A percentile compares a stretch with the other conserved stretches of the same genome.
Evolutionary conservation across 2,888 invertebrate genomes (phyloP).

Genomic region (Nymphalis polychloros): DNA sequence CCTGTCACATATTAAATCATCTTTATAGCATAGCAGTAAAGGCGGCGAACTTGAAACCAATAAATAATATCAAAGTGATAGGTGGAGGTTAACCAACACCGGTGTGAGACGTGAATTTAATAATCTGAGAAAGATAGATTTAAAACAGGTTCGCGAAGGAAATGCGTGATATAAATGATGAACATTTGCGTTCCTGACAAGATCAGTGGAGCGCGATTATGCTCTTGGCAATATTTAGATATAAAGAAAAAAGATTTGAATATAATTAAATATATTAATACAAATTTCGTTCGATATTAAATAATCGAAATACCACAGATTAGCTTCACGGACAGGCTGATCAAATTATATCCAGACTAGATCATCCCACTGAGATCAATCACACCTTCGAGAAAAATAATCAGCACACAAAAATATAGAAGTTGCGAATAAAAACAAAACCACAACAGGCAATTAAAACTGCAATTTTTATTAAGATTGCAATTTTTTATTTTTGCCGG

Average conservation of each 20-base stretch:
- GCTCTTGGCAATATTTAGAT: conserved; percentile 8
- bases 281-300: background rate
- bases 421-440: no score
- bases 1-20: conserved; percentile 39
- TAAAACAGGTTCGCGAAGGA: conserved; percentile 50
- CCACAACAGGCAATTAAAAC: no score
- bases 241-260: background rate
- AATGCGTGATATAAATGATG: conserved; percentile 71
- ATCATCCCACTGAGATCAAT: no score
- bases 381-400: no score
- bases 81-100: conserved; percentile 30
- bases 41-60: conserved; percentile 30
- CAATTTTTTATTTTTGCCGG: no score
- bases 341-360: no score
- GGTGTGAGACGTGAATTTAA: conserved; percentile 37
- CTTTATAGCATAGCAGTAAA: conserved; percentile 39
- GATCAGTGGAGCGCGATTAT: conserved; percentile 37
- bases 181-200: conserved; percentile 62
- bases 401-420: no score
- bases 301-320: background rate
- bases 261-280: background rate
- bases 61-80: conserved; percentile 38
- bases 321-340: no score
- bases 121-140: conserved; percentile 26
- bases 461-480: no score